These are phyloP conservation scores for Brachymystax lenok DNA, from an alignment of 2,797 vertebrate genomes.

Conservation along the genomic window DNA sequence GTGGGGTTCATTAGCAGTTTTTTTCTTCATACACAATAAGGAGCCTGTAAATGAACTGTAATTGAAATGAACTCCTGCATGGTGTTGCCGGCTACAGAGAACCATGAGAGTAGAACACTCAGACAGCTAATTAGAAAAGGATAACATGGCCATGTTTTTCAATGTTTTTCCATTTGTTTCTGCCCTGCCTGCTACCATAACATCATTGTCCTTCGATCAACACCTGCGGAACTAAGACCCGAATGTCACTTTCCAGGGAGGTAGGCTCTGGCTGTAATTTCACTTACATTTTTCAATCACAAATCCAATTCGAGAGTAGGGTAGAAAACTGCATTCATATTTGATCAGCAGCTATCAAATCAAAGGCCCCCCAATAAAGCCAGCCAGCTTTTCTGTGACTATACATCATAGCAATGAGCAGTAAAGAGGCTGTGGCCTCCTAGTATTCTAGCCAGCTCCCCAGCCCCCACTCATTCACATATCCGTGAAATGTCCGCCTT, in stretches of 20 bases:
- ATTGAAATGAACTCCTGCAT: constrained; percentile 34
- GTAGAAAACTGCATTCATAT: too few species aligned
- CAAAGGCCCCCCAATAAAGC: constrained; percentile 64
- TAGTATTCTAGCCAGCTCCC: constrained; percentile 44
- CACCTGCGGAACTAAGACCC: constrained; percentile 46
- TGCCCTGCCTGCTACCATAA: constrained; percentile 1
- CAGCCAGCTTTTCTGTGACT: constrained; percentile 44
- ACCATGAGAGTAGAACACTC: constrained; percentile 33
- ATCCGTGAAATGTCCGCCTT: constrained; percentile 56
- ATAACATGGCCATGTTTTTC: too few species aligned
- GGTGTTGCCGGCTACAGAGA: constrained; percentile 16
- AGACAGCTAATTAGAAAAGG: neutral
- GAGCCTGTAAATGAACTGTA: constrained; percentile 10
- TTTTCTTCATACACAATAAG: constrained; percentile 22
- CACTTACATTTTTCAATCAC: constrained; percentile 62
- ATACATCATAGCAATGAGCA: constrained; percentile 38
- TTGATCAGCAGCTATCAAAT: constrained; percentile 46
- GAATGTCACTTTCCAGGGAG: constrained; percentile 41
- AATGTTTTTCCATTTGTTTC: too few species aligned
- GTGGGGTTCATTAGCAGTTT: constrained; percentile 5
- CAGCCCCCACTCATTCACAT: constrained; percentile 55
- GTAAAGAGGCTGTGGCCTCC: constrained; percentile 31
- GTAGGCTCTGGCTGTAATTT: constrained; percentile 41
- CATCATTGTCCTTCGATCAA: constrained; percentile 47
- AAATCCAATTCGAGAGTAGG: constrained; percentile 56